Conservation (phyloP, 2,888 invertebrate species). For the Heliconius hortense region DNA sequence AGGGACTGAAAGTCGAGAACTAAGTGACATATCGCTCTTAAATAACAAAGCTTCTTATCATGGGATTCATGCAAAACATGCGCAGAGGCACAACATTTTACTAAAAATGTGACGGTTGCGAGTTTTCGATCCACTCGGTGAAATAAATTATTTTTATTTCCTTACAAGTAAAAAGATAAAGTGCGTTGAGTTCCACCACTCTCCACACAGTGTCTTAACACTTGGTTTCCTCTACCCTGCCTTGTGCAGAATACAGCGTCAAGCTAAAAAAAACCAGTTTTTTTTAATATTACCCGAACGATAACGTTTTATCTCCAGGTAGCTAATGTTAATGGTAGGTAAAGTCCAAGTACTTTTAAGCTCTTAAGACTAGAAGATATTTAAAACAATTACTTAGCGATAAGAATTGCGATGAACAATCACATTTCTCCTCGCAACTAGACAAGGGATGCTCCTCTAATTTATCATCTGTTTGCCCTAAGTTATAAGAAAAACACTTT, state of each 20-base stretch:
- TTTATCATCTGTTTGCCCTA: constrained; percentile 44
- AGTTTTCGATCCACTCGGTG: no score
- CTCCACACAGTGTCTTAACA: no score
- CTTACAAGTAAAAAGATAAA: no score
- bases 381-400: constrained; percentile 31
- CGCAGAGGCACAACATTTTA: no score
- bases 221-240: background rate
- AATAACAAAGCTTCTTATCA: no score
- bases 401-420: constrained; percentile 38
- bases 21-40: no score
- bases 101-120: no score
- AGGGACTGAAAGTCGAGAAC: no score
- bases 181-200: no score
- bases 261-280: background rate
- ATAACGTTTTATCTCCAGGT: background rate
- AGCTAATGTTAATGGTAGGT: background rate
- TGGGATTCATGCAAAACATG: no score
- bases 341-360: background rate
- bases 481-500: constrained; percentile 17
- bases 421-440: constrained; percentile 54
- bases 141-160: no score
- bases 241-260: background rate
- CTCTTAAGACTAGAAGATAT: constrained; percentile 16
- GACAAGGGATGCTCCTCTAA: constrained; percentile 56
- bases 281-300: no score